These are phyloP conservation scores for Monochamus alternatus DNA, from an alignment of 2,888 invertebrate species.

Conservation along the genomic window DNA sequence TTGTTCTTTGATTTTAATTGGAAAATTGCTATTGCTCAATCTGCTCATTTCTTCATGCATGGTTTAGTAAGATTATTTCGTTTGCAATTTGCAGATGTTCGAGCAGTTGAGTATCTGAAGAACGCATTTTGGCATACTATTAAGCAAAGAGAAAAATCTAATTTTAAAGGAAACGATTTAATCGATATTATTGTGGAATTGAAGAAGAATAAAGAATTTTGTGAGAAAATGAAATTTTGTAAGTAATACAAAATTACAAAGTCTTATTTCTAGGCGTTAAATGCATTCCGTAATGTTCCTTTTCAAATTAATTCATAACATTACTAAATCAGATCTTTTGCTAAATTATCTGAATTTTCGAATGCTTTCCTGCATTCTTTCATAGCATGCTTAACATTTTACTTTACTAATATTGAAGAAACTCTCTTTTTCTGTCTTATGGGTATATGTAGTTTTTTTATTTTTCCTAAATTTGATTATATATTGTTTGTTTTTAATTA, in stretches of 20 bases:
- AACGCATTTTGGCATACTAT: conserved; percentile 61
- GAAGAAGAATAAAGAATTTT: conserved; percentile 25
- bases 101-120: conserved; percentile 58
- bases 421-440: too few relatives aligned
- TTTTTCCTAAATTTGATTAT: too few relatives aligned
- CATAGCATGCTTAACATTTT: too few relatives aligned
- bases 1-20: conserved; percentile 62
- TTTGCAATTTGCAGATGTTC: conserved; percentile 58
- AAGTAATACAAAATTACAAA: not conserved
- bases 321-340: too few relatives aligned
- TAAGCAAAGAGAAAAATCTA: conserved; percentile 55
- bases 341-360: too few relatives aligned
- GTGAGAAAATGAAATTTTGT: conserved; percentile 24
- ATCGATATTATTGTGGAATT: conserved; percentile 69
- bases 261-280: too few relatives aligned
- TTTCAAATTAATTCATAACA: too few relatives aligned
- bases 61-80: conserved; percentile 56
- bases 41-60: conserved; percentile 59
- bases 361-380: too few relatives aligned
- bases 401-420: too few relatives aligned
- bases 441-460: too few relatives aligned
- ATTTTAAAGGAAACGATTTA: conserved; percentile 72
- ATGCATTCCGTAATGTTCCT: too few relatives aligned
- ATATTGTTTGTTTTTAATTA: too few relatives aligned
- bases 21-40: conserved; percentile 55